Percentiles rank a stretch among this genome's conserved stretches.
These are phyloP conservation scores for Chunga burmeisteri DNA, from an alignment of 2,113 vertebrate genomes.

Conservation along the genomic window DNA sequence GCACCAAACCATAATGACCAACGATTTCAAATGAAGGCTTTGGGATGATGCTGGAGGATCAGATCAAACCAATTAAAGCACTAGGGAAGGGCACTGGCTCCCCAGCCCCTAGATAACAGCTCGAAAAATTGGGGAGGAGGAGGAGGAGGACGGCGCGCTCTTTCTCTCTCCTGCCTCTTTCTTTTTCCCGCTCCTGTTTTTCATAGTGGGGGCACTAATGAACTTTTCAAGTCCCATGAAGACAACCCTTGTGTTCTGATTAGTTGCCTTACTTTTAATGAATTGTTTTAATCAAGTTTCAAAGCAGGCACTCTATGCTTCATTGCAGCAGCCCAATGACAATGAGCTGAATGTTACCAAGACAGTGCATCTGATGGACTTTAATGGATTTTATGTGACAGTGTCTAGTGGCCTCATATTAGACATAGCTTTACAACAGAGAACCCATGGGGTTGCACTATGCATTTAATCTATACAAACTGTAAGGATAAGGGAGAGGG, in stretches of 20 bases:
- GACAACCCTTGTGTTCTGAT: constrained; percentile 57
- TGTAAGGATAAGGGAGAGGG: constrained; percentile 52
- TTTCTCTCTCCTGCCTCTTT: not conserved
- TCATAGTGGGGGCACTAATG: constrained; percentile 33
- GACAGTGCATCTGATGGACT: constrained; percentile 71
- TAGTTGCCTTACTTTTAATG: constrained; percentile 69
- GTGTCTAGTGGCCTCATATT: constrained; percentile 67
- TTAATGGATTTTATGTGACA: constrained; percentile 73
- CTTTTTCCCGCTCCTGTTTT: not conserved
- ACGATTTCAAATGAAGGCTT: not conserved
- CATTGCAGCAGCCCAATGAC: constrained; percentile 69
- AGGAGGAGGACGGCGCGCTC: not conserved
- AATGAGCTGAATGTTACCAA: constrained; percentile 65
- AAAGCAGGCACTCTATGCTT: constrained; percentile 70
- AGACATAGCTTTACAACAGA: constrained; percentile 68
- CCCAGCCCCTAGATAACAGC: not conserved
- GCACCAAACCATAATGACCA: not conserved
- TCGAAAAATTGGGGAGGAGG: not conserved
- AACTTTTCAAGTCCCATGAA: constrained; percentile 66
- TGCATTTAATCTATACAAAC: constrained; percentile 69
- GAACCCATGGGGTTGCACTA: constrained; percentile 62
- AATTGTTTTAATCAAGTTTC: constrained; percentile 77
- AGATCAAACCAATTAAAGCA: constrained; percentile 13
- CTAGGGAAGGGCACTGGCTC: not conserved
- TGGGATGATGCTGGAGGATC: not conserved